A percentile compares a stretch with the other conserved stretches of the same genome.
Conservation (phyloP, 2,888 invertebrate species). For the Napeogenes sylphis region DNA sequence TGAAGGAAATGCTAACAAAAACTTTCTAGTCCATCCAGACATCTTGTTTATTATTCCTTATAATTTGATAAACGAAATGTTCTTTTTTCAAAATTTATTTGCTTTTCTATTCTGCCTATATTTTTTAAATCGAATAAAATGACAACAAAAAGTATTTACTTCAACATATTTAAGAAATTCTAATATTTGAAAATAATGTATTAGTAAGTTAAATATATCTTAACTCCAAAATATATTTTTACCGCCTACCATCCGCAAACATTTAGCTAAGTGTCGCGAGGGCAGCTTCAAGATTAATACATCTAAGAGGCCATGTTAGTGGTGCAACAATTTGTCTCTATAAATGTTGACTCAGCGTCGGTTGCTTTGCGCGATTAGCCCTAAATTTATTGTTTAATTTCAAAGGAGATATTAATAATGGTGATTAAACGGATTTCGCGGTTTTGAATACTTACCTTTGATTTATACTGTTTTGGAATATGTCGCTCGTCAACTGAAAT, state of each 20-base stretch:
- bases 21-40: too few species aligned
- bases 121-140: too few species aligned
- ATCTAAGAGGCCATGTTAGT: conserved; percentile 68
- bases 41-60: conserved; percentile 13
- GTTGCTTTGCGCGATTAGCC: conserved; percentile 73
- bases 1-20: too few species aligned
- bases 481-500: conserved; percentile 11
- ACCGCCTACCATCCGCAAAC: conserved; percentile 35
- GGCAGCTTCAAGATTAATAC: conserved; percentile 67
- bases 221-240: too few species aligned
- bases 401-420: conserved; percentile 75
- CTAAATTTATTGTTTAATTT: conserved; percentile 77
- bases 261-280: conserved; percentile 43
- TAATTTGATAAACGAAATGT: conserved; percentile 19
- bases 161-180: too few species aligned
- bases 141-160: too few species aligned
- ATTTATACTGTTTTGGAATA: conserved; percentile 55
- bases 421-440: conserved; percentile 74
- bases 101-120: neutral
- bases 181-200: too few species aligned
- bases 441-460: conserved; percentile 54
- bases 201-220: too few species aligned
- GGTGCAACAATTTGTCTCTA: conserved; percentile 77
- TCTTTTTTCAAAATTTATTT: neutral
- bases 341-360: conserved; percentile 75